Percentiles rank a stretch among this genome's conserved stretches.
Conservation (phyloP, 2,888 invertebrate genomes). For the Agriopis leucophaearia region DNA sequence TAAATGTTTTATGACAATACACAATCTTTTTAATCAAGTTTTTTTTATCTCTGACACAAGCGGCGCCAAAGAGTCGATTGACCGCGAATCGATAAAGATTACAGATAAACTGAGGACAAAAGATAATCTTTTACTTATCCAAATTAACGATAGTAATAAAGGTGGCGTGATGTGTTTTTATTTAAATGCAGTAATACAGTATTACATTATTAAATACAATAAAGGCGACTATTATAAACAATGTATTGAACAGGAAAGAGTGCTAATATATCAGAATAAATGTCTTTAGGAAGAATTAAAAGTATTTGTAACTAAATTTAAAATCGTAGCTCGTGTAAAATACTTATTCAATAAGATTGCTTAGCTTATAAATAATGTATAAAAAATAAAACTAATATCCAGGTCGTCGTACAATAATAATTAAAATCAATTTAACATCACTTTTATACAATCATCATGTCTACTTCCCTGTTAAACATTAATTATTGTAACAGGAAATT, state of each 20-base stretch:
- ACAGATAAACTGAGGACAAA: constrained; percentile 40
- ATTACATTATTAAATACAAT: neutral
- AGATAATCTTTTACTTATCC: constrained; percentile 23
- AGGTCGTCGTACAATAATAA: too few species aligned
- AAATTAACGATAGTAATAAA: constrained; percentile 33
- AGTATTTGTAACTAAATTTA: too few species aligned
- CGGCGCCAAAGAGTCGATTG: constrained; percentile 70
- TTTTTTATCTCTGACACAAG: constrained; percentile 38
- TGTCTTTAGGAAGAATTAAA: too few species aligned
- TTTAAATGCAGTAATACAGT: neutral
- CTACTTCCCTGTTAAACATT: constrained; percentile 1
- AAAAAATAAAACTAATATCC: too few species aligned
- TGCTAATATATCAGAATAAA: too few species aligned
- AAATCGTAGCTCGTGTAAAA: too few species aligned
- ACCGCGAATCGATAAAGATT: constrained; percentile 56
- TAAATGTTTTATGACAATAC: neutral
- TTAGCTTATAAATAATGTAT: too few species aligned
- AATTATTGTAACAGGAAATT: constrained; percentile 36
- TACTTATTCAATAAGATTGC: too few species aligned
- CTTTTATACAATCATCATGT: neutral
- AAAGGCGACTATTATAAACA: neutral
- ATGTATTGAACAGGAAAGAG: neutral
- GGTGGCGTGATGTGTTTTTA: constrained; percentile 21
- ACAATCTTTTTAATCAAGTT: neutral
- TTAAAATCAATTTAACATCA: too few species aligned